phyloP scores from a whole-genome alignment of 2,888 invertebrate genomes.

The Allolobophora icterica region DNA sequence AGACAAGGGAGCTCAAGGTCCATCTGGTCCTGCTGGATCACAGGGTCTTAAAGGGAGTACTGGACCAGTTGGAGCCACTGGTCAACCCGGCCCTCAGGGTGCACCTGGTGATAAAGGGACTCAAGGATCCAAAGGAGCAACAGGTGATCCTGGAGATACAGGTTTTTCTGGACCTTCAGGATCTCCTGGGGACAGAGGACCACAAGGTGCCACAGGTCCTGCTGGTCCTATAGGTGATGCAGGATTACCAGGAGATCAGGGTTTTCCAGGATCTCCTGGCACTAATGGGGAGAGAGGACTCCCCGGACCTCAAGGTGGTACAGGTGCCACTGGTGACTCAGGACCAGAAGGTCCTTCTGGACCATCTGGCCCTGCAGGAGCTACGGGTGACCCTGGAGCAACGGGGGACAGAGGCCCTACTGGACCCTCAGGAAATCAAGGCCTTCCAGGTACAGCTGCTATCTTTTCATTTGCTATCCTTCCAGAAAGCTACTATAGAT shows the following conservation, averaged over 20 bases:
- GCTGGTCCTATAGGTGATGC: conserved; percentile 38
- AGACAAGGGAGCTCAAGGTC: conserved; percentile 36
- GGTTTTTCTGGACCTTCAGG: conserved; percentile 36
- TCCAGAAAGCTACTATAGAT: background rate
- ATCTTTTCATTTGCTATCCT: background rate
- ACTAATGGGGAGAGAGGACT: conserved; percentile 32
- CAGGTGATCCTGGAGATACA: conserved; percentile 45
- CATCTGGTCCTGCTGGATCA: conserved; percentile 36
- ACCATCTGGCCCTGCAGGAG: conserved; percentile 32
- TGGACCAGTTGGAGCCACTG: conserved; percentile 42
- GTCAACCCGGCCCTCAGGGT: conserved; percentile 43
- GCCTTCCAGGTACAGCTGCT: conserved; percentile 19
- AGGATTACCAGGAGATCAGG: conserved; percentile 35
- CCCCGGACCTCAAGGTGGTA: conserved; percentile 24
- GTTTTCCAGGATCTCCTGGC: conserved; percentile 36
- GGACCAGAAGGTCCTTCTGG: conserved; percentile 35
- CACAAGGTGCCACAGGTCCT: conserved; percentile 37
- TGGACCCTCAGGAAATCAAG: conserved; percentile 30
- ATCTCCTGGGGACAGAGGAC: conserved; percentile 31
- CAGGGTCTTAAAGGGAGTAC: conserved; percentile 33
- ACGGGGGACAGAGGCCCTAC: conserved; percentile 36
- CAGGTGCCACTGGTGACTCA: conserved; percentile 34
- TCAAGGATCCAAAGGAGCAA: conserved; percentile 43
- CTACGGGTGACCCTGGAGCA: conserved; percentile 34
- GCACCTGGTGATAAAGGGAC: conserved; percentile 40